These are phyloP conservation scores for Elanus axillaris DNA, from an alignment of 2,113 vertebrate species.

Conservation along the genomic window DNA sequence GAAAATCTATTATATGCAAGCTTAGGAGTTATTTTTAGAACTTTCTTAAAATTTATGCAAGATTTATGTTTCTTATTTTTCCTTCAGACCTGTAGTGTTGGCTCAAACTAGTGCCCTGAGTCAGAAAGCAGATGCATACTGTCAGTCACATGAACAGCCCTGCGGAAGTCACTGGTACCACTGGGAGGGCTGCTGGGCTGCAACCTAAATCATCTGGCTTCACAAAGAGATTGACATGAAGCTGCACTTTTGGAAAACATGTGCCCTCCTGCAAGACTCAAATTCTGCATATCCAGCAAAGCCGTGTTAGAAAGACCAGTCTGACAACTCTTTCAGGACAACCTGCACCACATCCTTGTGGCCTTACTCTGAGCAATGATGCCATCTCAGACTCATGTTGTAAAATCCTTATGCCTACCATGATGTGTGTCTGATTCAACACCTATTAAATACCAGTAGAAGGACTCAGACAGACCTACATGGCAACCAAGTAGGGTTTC, in stretches of 20 bases:
- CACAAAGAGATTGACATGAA: background rate
- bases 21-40: background rate
- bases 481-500: background rate
- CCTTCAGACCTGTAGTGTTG: background rate
- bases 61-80: slow-evolving; percentile 13
- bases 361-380: background rate
- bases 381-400: background rate
- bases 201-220: background rate
- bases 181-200: background rate
- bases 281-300: background rate
- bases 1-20: background rate
- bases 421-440: background rate
- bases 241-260: background rate
- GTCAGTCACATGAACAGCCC: background rate
- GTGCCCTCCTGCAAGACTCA: background rate
- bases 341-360: background rate
- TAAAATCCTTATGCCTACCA: background rate
- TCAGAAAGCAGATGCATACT: background rate
- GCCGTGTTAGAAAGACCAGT: accelerated
- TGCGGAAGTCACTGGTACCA: background rate
- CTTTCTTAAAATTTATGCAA: background rate
- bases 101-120: background rate
- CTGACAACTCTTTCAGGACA: accelerated
- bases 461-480: background rate
- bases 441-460: background rate